Evolutionary conservation across 1,140 invertebrate genomes (phyloP), one percentile per base, ranked within the genome.

Genomic region (Dufourea novaeangliae): DNA sequence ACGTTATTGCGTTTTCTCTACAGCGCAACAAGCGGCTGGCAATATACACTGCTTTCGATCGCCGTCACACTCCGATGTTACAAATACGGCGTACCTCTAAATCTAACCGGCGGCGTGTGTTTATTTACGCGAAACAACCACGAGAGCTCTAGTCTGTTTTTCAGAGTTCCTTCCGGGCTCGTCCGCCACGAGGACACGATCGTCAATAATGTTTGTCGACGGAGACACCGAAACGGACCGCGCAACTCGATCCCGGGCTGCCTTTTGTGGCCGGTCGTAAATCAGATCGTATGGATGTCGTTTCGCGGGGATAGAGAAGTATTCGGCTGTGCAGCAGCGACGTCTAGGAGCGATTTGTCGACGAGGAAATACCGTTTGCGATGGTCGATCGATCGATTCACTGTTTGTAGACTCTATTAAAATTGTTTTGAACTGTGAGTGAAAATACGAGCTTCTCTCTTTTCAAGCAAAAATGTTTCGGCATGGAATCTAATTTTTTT

Each of bases 1-100:
- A 86, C 84, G 76, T 84, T 86, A 86, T 86, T 83, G 83, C 84
- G 75, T 86, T 86, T n/a, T 61, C 74, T 70, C 62, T 84, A 68
- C 72, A 62, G 61, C 73, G 84, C 84, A 81, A 86, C 81, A 82
- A 86, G 85, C 84, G 78, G 44, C 74, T n/a, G n/a, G 84, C 84
- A 83, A 86, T 86, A 86, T 85, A 85, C 82, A 85, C 82, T 78
- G 78, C 63, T n/a, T n/a, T 67, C 41, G 78, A 83, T 79, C 77
- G 57, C n/a, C 66, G 54, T 70, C 44, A 39, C 46, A 70, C 74
- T 20, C 46, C 50, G 52, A 17, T 50, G 41, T 59, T 8, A n/a
- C n/a, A n/a, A n/a, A 44, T 64, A 41, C 56, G n/a, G 61, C 80
- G 79, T 75, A 77, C 37, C 22, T 27, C 68, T 29, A 76, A 80